Base-by-base conservation (phyloP, 2,888 invertebrate species). In the Falcaria lacertinaria region DNA sequence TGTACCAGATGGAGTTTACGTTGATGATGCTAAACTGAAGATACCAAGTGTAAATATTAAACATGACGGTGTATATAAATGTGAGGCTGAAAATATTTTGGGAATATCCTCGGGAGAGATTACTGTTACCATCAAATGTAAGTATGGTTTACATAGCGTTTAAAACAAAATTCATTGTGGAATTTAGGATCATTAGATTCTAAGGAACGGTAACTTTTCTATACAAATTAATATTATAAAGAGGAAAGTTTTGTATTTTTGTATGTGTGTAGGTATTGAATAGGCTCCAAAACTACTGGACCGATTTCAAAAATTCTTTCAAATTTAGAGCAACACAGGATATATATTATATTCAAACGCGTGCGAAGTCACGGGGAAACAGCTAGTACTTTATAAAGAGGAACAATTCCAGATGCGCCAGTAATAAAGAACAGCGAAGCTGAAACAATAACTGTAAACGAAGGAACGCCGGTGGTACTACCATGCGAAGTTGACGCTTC, bases 401-500 rank as follows among this genome's bases (percentile, higher is more conserved):
- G 15, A 34, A 22, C 19, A 4, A 42, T 54, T 48, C 2, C 50
- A 87, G 87, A 70, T 65, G 59, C 77, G 1, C 87, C 87, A 1
- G 54, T 55, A 41, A 84, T 88, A 43, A 65, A 56, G 11, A 58
- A 67, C 19, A 47, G 16, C 8, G 60, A 55, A 0, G 47, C 53
- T 4, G 57, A 52, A 5, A 55, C 50, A 0, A 13, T 68, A 17
- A 48, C 43, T 0, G 77, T 80, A 0, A 69, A 49, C n/a, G 69
- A 71, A 50, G 73, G 64, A 0, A 69, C 74, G 0, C 25, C 45
- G 0, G 77, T 85, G 0, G 53, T 56, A 14, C 42, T 88, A 1
- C 41, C 50, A 0, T 88, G 87, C 52, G 61, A 74, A 0, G 85
- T 84, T 0, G 73, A 77, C 7, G 80, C 81, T 0, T 51, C 64